These are phyloP conservation scores for Drosophila pseudotalamancana DNA, from an alignment of 2,888 invertebrate species.

Conservation along the genomic window DNA sequence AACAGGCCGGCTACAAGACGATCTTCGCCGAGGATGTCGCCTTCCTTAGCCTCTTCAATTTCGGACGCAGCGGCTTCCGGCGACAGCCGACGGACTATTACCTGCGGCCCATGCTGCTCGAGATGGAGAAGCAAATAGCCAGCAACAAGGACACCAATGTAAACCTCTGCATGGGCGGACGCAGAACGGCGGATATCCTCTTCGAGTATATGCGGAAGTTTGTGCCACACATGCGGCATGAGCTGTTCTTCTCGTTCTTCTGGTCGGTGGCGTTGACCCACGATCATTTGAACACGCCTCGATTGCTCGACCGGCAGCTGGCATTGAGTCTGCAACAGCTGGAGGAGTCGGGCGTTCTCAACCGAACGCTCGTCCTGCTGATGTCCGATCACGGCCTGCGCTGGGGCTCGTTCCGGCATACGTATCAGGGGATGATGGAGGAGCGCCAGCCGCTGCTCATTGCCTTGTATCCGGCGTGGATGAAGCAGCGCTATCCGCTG, in stretches of 20 bases:
- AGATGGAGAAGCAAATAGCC: conserved; percentile 88
- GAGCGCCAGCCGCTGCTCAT: conserved; percentile 94
- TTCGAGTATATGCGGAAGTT: conserved; percentile 89
- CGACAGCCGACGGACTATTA: conserved; percentile 94
- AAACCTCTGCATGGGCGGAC: conserved; percentile 80
- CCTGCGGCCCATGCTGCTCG: conserved; percentile 89
- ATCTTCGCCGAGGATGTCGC: conserved; percentile 93
- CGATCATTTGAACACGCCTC: conserved; percentile 92
- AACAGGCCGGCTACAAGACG: conserved; percentile 90
- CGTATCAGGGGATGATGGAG: conserved; percentile 94
- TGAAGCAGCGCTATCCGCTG: conserved; percentile 87
- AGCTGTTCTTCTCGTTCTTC: conserved; percentile 91
- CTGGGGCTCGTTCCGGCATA: conserved; percentile 92
- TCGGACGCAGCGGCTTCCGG: conserved; percentile 90
- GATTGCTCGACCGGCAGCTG: conserved; percentile 88
- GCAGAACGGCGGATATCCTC: conserved; percentile 88
- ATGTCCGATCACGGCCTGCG: conserved; percentile 96
- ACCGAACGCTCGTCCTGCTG: conserved; percentile 85
- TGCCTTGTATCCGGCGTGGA: conserved; percentile 89
- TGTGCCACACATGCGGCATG: conserved; percentile 86
- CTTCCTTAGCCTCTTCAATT: conserved; percentile 92
- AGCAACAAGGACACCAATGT: conserved; percentile 84
- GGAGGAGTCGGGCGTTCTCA: conserved; percentile 86
- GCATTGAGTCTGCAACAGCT: conserved; percentile 83
- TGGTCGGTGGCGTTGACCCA: conserved; percentile 94